phyloP scores from a whole-genome alignment of 2,113 vertebrate species.

The Chiloscyllium plagiosum region DNA sequence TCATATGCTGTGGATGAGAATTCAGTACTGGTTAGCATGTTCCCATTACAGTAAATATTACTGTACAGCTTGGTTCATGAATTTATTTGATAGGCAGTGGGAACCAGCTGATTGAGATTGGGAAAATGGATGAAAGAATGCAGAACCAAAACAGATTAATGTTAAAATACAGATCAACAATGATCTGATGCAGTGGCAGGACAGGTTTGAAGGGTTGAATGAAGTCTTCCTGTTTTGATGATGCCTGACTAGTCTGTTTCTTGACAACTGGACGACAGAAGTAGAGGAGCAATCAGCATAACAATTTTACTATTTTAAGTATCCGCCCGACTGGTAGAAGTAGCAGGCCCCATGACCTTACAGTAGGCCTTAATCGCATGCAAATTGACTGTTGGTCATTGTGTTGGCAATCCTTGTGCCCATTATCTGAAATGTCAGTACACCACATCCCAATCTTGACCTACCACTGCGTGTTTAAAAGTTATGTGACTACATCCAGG shows the following conservation, averaged over 20 bases:
- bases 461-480: neutral
- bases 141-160: neutral
- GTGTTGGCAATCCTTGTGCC: neutral
- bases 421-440: neutral
- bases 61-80: neutral
- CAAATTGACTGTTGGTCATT: neutral
- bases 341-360: neutral
- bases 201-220: neutral
- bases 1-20: neutral
- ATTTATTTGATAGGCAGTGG: neutral
- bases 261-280: neutral
- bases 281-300: neutral
- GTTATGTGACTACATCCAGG: neutral
- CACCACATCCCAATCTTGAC: neutral
- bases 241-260: neutral
- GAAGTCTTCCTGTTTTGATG: neutral
- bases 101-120: neutral
- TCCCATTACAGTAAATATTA: neutral
- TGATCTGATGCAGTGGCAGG: neutral
- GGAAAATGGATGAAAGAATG: neutral
- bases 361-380: neutral
- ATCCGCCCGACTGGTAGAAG: neutral
- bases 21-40: neutral
- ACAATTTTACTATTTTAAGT: neutral
- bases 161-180: neutral